Conservation (phyloP, 2,797 vertebrate genomes). For the Rhinoraja longicauda region DNA sequence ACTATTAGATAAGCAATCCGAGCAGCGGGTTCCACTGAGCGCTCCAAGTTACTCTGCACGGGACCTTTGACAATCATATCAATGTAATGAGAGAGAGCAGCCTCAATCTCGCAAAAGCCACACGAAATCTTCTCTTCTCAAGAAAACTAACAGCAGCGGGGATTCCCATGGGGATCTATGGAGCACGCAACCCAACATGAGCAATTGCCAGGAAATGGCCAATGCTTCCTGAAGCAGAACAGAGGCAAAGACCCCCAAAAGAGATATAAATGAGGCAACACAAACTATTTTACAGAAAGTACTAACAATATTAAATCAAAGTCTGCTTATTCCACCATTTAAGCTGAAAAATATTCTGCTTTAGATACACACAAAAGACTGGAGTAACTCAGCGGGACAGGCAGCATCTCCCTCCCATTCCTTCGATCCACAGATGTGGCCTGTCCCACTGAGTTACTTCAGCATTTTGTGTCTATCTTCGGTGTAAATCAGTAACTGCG, state of each 20-base stretch:
- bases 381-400: too few relatives aligned
- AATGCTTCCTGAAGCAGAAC: not conserved
- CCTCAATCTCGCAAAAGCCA: not conserved
- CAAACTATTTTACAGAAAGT: not conserved
- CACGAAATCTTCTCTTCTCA: not conserved
- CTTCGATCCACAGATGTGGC: too few relatives aligned
- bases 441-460: too few relatives aligned
- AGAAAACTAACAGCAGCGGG: not conserved
- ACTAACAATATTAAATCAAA: not conserved
- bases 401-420: too few relatives aligned
- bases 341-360: not conserved
- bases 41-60: not conserved
- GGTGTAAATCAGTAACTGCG: too few relatives aligned
- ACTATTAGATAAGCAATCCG: not conserved
- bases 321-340: not conserved
- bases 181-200: not conserved
- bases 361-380: too few relatives aligned
- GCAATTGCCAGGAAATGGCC: not conserved
- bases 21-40: not conserved
- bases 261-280: not conserved
- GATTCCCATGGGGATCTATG: not conserved
- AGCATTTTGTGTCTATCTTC: too few relatives aligned
- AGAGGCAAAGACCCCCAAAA: not conserved
- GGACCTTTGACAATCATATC: not conserved
- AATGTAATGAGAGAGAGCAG: not conserved